Percentiles rank a stretch among this genome's conserved stretches.
These are phyloP conservation scores for Thamnophis sirtalis DNA, from an alignment of 2,113 vertebrate species.

Conservation along the genomic window DNA sequence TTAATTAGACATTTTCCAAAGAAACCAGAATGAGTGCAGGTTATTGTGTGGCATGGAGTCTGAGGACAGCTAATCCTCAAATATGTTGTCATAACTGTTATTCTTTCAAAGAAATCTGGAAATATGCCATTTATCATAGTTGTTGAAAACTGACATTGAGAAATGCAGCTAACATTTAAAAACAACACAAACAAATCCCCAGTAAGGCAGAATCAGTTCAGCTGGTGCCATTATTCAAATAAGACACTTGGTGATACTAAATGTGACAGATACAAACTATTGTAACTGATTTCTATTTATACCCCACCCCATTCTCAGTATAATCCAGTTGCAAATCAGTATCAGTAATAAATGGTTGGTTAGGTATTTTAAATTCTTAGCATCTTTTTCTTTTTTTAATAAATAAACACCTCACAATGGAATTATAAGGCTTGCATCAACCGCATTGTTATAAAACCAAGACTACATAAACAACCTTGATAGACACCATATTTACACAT, in stretches of 20 bases:
- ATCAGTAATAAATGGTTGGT: conserved; percentile 19
- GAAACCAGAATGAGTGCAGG: conserved; percentile 33
- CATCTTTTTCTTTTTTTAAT: conserved; percentile 7
- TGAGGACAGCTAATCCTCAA: conserved; percentile 9
- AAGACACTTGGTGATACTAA: background rate
- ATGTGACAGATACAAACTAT: background rate
- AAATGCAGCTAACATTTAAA: conserved; percentile 28
- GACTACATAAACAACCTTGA: conserved; percentile 8
- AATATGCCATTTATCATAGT: conserved; percentile 66
- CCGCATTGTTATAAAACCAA: conserved; percentile 22
- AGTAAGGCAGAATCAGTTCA: background rate
- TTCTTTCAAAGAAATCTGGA: conserved; percentile 28
- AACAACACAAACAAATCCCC: conserved; percentile 5
- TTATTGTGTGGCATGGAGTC: background rate
- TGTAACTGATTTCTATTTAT: background rate
- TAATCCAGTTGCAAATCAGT: conserved; percentile 24
- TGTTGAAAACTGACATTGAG: conserved; percentile 63
- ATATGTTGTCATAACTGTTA: conserved; percentile 15
- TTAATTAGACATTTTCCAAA: conserved; percentile 12
- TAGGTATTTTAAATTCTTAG: conserved; percentile 10
- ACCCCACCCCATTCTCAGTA: background rate
- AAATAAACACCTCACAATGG: background rate
- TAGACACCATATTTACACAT: conserved; percentile 74
- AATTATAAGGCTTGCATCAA: conserved; percentile 8
- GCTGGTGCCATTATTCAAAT: conserved; percentile 21